Evolutionary conservation across 2,113 vertebrate species (phyloP), one percentile per base, ranked within the genome.

Genomic region (Toxotes jaculatrix): DNA sequence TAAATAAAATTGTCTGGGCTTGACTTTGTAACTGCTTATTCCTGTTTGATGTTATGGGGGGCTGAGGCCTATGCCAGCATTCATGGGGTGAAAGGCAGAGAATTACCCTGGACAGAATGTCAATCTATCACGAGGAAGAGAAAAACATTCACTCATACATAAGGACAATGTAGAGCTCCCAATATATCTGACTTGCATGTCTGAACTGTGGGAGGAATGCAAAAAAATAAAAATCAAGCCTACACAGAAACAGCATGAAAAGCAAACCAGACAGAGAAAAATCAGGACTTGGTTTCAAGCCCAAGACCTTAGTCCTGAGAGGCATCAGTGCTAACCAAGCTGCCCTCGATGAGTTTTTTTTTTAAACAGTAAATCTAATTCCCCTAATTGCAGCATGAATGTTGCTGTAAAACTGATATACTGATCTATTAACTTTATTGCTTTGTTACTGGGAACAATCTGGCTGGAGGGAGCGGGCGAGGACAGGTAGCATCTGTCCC

Each of bases 401-500:
- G 84, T 84, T 83, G 90, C 83, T 74, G 85, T 94, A 91, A 92
- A 93, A 88, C 12, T 81, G 91, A 92, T 92, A 91, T 80, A 91
- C 87, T 85, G 76, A 91, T 94, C 91, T 89, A 90, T 93, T 93
- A 92, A 92, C 83, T 93, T 94, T 95, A 95, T 83, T 88, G 91
- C 93, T 95, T 93, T 95, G 94, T 95, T 94, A 94, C 90, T 67
- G 73, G 77, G 85, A 91, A 92, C 92, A 94, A 94, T 95, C 93
- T 95, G 95, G 93, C 93, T 92, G 90, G 59, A 90, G 92, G 86
- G 91, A 90, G 84, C 75, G 43, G 81, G 85, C 80, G 92, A 93
- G 93, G 93, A 95, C 95, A 95, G 94, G 94, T 96, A 96, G 94
- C 95, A 95, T 95, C 95, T 96, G 95, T 94, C 94, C 93, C 94